Evolutionary conservation across 2,113 vertebrate genomes (phyloP), one percentile per base, ranked within the genome.

Genomic region (Oenanthe melanoleuca): DNA sequence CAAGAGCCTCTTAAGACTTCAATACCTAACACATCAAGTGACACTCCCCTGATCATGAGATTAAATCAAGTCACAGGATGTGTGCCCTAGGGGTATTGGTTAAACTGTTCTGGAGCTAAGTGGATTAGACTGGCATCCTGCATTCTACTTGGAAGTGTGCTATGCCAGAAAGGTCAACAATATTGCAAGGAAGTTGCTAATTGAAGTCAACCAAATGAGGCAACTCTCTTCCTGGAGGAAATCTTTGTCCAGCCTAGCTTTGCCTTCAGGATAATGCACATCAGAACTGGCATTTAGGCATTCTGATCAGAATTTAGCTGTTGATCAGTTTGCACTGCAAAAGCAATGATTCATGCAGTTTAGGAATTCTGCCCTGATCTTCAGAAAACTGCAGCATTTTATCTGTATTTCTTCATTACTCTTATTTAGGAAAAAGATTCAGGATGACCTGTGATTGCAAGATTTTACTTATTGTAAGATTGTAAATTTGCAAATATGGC

Each of bases 31-130:
- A 85, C 95, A 96, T 92, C 83, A 96, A 96, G 71, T 94, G 97
- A 97, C 94, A 96, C 88, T 95, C 89, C 78, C 71, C 91, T 89
- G 80, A 97, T 97, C 96, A 75, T 81, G 95, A 97, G 96, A 95
- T 97, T 95, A 96, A 97, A 96, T 91, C 81, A 92, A 97, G 95
- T 97, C 97, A 97, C 92, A 97, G 89, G 96, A 97, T 96, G 57
- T 83, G 57, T 96, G 92, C 95, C 96, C 96, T 94, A 82, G 4
- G 83, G 97, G 70, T 91, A 93, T 87, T 93, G 92, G 93, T 94
- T 96, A 96, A 96, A 85, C 72, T 84, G 42, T 87, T 97, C 96
- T 96, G 92, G 95, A 96, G 59, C 79, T 92, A 94, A 96, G 96
- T 96, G 93, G 95, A 95, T 97, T 96, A 97, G 79, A 97, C 95